Conservation (phyloP, 2,888 invertebrate genomes). For the Orthosia cruda region DNA sequence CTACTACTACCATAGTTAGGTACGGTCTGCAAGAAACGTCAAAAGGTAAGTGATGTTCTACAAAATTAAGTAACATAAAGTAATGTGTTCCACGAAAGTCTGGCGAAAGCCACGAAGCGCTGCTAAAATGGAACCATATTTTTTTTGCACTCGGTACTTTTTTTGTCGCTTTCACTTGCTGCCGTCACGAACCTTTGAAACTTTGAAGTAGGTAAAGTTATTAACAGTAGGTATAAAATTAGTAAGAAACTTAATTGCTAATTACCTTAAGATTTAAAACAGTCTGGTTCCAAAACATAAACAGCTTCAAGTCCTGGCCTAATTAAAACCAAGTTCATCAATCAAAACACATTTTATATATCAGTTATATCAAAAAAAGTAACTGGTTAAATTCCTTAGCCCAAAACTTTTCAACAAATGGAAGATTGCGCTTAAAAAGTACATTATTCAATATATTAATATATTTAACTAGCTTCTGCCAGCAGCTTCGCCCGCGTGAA, state of each 20-base stretch:
- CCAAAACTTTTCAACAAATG: too few relatives aligned
- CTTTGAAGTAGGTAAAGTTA: slow-evolving; percentile 12
- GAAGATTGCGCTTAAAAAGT: too few relatives aligned
- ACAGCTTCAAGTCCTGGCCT: not conserved
- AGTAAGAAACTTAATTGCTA: not conserved
- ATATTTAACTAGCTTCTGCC: too few relatives aligned
- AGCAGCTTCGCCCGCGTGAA: too few relatives aligned
- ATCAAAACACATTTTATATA: too few relatives aligned
- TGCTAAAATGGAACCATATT: slow-evolving; percentile 66
- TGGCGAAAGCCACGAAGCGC: slow-evolving; percentile 66
- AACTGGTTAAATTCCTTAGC: too few relatives aligned
- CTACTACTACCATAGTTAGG: not conserved
- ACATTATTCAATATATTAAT: too few relatives aligned
- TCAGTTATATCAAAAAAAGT: too few relatives aligned
- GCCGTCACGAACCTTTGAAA: slow-evolving; percentile 75
- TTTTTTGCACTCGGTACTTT: slow-evolving; percentile 64
- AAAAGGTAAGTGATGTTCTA: slow-evolving; percentile 41
- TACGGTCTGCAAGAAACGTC: slow-evolving; percentile 22
- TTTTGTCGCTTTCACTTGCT: slow-evolving; percentile 70
- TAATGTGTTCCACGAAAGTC: slow-evolving; percentile 77
- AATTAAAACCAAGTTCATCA: not conserved
- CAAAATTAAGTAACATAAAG: slow-evolving; percentile 41
- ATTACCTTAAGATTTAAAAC: not conserved
- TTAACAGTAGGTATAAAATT: not conserved
- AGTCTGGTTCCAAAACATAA: not conserved